Evolutionary conservation across 2,888 invertebrate species (phyloP), one percentile per base, ranked within the genome.

Genomic region (Barypeithes pellucidus): DNA sequence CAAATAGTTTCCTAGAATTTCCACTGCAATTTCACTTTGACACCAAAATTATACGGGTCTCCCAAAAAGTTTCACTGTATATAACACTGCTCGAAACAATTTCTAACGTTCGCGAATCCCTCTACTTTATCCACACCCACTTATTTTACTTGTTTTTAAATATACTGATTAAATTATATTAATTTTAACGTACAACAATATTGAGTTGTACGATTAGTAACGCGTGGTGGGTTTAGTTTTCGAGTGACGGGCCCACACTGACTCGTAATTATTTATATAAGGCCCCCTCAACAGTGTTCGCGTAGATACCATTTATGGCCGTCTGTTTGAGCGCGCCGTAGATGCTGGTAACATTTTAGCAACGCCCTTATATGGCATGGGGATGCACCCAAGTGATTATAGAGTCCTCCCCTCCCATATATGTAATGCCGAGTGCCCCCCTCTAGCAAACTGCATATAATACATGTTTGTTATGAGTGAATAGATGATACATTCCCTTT

Each of bases 291-390:
- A 16, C 18, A 41, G 9, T 47, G 59, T 47, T 63, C 22, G 12
- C 18, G 22, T 16, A 33, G 70, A 60, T 79, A 78, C 85, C 85
- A 84, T 85, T 82, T 85, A 85, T 83, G 85, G 85, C 75, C 77
- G 84, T 79, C 81, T 79, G 79, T 80, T 77, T 78, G 80, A 84
- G 84, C 85, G 84, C 84, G 83, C 81, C 77, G 76, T 9, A 29
- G 29, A 29, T 9, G 29, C 29, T 29, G 9, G 5, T 24, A 29
- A 29, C 7, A 8, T 76, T 77, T 71, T 76, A 78, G 81, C 82
- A 83, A 84, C 84, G 83, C 77, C 85, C 85, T 82, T 84, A 84
- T 84, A 85, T 81, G 85, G 85, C 60, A 72, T 24, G 47, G 50
- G 62, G 69, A 43, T 67, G 60, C 52, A 50, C 54, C 52, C 43